Base-by-base conservation (phyloP, 2,113 vertebrate genomes). In the Drymodes brunneopygia region DNA sequence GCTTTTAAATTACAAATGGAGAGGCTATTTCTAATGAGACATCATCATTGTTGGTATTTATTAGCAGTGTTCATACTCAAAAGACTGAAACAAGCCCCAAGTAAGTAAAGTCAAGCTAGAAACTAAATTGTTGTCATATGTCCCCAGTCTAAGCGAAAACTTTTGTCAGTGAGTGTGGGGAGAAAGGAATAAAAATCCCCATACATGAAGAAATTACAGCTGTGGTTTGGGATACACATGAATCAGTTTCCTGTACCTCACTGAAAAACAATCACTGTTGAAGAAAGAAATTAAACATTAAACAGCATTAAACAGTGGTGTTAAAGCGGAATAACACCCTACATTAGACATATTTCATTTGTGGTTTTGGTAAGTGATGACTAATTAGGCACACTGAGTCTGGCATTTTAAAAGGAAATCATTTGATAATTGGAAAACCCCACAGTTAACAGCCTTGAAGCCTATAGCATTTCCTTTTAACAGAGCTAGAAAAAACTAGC, bases 171-270 rank as follows among this genome's bases (percentile, higher is more conserved):
- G 66, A 67, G 36, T 82, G 70, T 90, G 91, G 77, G 53, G 75
- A 28, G 74, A 96, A 88, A 48, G 31, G 58, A 61, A 4, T 4
- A 61, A 82, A 80, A 78, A 40, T 27, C 5, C 11, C n/a, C 54
- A 54, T 31, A 65, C 20, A 19, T 23, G 20, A 92, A 95, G 31
- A 92, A 91, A 54, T 81, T 60, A 78, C 51, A 73, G 64, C 74
- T 92, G 87, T 83, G 92, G 78, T 81, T 90, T 96, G 79, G 86
- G 92, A 90, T 71, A 92, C 38, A 56, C 21, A 78, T 16, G 45
- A 84, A 89, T 33, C 29, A 65, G 81, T 57, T 95, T 94, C 87
- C 67, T 91, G 45, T 28, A 86, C 65, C 74, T 73, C 60, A 74
- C 13, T 74, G 61, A 86, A 90, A 93, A 91, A 45, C 40, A 86